Conservation (phyloP, 2,797 vertebrate genomes). For the Sebastes diaconus region DNA sequence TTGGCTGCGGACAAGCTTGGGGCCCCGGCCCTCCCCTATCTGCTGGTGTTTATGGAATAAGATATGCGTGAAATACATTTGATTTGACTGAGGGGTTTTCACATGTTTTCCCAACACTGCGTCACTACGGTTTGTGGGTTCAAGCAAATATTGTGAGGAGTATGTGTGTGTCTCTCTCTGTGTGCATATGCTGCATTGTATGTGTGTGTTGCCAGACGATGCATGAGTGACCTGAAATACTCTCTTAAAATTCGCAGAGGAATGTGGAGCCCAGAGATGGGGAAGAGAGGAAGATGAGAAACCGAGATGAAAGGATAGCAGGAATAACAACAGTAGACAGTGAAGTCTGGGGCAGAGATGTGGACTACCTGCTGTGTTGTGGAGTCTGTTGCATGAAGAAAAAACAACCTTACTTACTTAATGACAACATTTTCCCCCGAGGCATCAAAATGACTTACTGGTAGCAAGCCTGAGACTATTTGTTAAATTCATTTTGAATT, state of each 20-base stretch:
- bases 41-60: slow-evolving; percentile 69
- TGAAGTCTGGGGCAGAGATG: slow-evolving; percentile 15
- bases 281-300: slow-evolving; percentile 32
- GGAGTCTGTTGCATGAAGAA: slow-evolving; percentile 8
- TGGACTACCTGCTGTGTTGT: slow-evolving; percentile 34
- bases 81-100: slow-evolving; percentile 64
- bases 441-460: slow-evolving; percentile 4
- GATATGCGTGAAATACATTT: slow-evolving; percentile 67
- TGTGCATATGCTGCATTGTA: slow-evolving; percentile 4
- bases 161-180: background rate
- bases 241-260: slow-evolving; percentile 67
- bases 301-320: slow-evolving; percentile 40
- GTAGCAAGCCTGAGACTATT: background rate
- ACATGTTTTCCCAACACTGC: slow-evolving; percentile 60
- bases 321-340: slow-evolving; percentile 27
- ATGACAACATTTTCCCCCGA: slow-evolving; percentile 1
- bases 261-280: slow-evolving; percentile 63
- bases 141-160: slow-evolving; percentile 55
- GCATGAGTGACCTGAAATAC: slow-evolving; percentile 62
- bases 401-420: background rate
- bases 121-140: slow-evolving; percentile 54
- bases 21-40: slow-evolving; percentile 26
- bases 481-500: slow-evolving; percentile 11
- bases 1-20: slow-evolving; percentile 35
- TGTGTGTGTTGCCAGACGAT: slow-evolving; percentile 46